These are phyloP conservation scores for Ceratoteleas bidentatus DNA, from an alignment of 1,140 invertebrate species.

Conservation along the genomic window DNA sequence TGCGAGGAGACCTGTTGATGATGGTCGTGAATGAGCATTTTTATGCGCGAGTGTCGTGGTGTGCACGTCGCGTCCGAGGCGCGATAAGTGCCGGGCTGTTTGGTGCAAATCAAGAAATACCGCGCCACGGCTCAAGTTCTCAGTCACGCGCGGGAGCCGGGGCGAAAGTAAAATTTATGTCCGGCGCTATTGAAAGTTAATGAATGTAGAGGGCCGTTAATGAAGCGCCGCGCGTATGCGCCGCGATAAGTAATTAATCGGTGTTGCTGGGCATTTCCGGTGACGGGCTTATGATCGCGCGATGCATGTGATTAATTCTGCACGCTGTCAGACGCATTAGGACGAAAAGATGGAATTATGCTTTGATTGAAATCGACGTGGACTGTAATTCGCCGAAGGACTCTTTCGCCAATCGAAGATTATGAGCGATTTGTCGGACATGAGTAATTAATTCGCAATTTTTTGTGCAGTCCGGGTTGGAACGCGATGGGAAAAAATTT, in stretches of 20 bases:
- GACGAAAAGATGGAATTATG: conserved; percentile 11
- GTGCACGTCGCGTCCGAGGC: conserved; percentile 39
- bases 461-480: no score
- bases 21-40: conserved; percentile 63
- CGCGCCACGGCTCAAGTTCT: conserved; percentile 5
- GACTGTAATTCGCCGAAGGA: not conserved
- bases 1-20: conserved; percentile 75
- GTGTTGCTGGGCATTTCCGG: conserved; percentile 29
- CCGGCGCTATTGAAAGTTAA: conserved; percentile 24
- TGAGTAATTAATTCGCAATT: no score
- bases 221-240: conserved; percentile 18
- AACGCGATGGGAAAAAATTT: no score
- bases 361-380: conserved; percentile 1
- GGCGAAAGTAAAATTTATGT: conserved; percentile 4
- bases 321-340: conserved; percentile 17
- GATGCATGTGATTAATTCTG: conserved; percentile 14
- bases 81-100: conserved; percentile 24
- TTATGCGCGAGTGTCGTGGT: conserved; percentile 40
- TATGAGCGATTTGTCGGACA: no score
- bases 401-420: no score
- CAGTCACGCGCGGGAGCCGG: conserved; percentile 19
- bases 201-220: conserved; percentile 4
- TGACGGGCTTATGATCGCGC: conserved; percentile 35
- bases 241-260: conserved; percentile 36
- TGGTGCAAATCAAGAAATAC: conserved; percentile 21